Evolutionary conservation across 2,113 vertebrate species (phyloP), one percentile per base, ranked within the genome.

Genomic region (crab-eating macaque (Macaca fascicularis)): DNA sequence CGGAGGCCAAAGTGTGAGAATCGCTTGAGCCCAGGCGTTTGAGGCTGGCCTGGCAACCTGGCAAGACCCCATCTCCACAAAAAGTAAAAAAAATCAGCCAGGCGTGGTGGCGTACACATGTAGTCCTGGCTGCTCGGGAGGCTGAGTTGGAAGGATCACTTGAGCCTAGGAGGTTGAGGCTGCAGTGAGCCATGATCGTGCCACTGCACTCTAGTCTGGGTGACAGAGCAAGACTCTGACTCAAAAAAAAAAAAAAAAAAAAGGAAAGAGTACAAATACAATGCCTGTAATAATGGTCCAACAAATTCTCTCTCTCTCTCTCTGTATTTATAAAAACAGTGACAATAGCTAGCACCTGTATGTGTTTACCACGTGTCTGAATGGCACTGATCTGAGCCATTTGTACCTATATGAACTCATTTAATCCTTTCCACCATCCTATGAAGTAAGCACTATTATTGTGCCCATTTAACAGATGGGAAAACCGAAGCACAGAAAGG

Each of bases 241-340:
- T 69, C 32, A 35, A 69, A 17, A 32, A 35, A 7, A 32, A 67
- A 32, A 67, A 13, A 59, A 23, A 59, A 22, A 61, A 55, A 55
- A 55, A 35, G 19, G 52, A 19, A 16, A 64, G 5, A 30, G 12
- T 30, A 64, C 14, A 91, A 11, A 7, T 4, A 38, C 12, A 14
- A 3, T 69, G 13, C 38, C 52, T 20, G 0, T 25, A 12, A 1
- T 19, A 13, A 30, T 32, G 32, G 10, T 4, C 6, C 7, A 23
- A 3, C 35, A 23, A n/a, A n/a, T 64, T 9, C 16, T 70, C 35
- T 70, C 35, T 70, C 35, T 70, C 72, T 76, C 3, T 48, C 7
- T 76, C 13, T 75, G 12, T 25, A 22, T 45, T 57, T 11, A 8
- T 83, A 23, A 19, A 4, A 69, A 43, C 32, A 48, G 11, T 19